Evolutionary conservation across 2,888 invertebrate species (phyloP), one percentile per base, ranked within the genome.

Genomic region (Lasius platythorax): DNA sequence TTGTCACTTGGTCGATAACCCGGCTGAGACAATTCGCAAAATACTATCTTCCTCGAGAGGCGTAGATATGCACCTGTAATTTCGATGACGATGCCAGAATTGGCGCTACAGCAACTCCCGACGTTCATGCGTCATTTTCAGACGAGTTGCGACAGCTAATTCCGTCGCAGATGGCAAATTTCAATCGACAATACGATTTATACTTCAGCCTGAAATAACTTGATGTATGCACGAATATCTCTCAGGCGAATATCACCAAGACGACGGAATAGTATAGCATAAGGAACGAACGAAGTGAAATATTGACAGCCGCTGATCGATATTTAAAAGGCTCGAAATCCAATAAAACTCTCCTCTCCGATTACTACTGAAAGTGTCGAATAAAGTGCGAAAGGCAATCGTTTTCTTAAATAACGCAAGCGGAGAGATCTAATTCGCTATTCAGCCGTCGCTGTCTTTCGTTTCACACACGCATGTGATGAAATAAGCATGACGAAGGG

Each of bases 1-100:
- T 58, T 46, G 58, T 79, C 67, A 78, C 46, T 67, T 82, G 82
- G 67, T 79, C 67, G 82, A 82, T 78, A 82, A 82, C 58, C 82
- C 58, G 66, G 15, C 40, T 43, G 46, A 58, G 50, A 66, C 56
- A 67, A 78, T 78, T 78, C 28, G 37, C 18, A 9, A 78, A 75
- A 73, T 73, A 56, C 2, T 58, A 78, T 12, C 58, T 40, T 33
- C 15, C 2, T 18, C 53, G 33, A 73, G 3, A 75, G 40, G 3
- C 50, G 56, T 4, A 28, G n/a, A 23, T 30, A 30, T 37, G 28
- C n/a, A 28, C 3, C 46, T 28, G 37, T 66, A 30, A 78, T 68
- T 56, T 56, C 18, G n/a, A 78, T 5, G 12, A 15, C 30, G 73
- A 50, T 18, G 18, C 2, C 18, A 53, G 23, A 76, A 40, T 28